Percentiles rank a stretch among this genome's conserved stretches.
Evolutionary conservation across 2,888 invertebrate species (phyloP).

Genomic region (Meteorus colon): DNA sequence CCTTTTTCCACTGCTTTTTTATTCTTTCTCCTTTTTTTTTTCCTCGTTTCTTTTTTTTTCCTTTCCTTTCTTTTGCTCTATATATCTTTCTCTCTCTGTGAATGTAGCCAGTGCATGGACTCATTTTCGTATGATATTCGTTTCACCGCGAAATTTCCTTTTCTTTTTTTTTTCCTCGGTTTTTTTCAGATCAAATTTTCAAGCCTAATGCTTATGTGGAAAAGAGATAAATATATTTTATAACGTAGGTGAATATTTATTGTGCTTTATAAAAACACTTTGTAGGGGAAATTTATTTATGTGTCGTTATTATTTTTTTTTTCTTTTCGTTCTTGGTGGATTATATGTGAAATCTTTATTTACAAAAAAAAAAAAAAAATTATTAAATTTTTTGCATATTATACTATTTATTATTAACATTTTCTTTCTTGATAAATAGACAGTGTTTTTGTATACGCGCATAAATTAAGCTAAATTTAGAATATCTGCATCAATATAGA

Average conservation of each 20-base stretch:
- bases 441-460: not conserved
- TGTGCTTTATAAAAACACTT: too few relatives aligned
- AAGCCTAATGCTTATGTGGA: not conserved
- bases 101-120: constrained; percentile 14
- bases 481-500: too few relatives aligned
- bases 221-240: too few relatives aligned
- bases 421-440: too few relatives aligned
- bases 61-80: constrained; percentile 24
- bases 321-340: not conserved
- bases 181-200: not conserved
- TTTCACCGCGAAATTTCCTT: not conserved
- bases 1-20: constrained; percentile 14
- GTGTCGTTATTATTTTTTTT: not conserved
- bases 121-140: not conserved
- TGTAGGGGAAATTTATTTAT: not conserved
- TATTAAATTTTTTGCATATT: too few relatives aligned
- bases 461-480: not conserved
- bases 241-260: too few relatives aligned
- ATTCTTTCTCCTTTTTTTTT: not conserved
- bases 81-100: constrained; percentile 22
- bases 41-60: not conserved
- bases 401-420: too few relatives aligned
- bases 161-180: not conserved
- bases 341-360: too few relatives aligned
- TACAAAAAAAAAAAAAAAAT: too few relatives aligned